Percentiles rank a stretch among this genome's conserved stretches.
These are phyloP conservation scores for Dynastes grantii DNA, from an alignment of 2,888 invertebrate genomes.

Conservation along the genomic window DNA sequence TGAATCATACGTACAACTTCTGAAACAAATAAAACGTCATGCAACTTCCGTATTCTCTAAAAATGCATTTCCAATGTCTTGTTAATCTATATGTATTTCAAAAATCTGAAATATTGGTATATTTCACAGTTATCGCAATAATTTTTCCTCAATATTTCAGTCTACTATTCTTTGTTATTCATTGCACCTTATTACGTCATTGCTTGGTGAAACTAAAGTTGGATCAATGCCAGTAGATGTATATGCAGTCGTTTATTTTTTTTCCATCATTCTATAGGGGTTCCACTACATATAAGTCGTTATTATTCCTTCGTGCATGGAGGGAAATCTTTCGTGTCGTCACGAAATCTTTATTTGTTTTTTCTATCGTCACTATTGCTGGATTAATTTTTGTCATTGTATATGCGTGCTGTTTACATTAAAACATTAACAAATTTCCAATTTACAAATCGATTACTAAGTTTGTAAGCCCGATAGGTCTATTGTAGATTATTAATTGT, in stretches of 20 bases:
- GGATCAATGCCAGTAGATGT: slow-evolving; percentile 7
- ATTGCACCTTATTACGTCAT: background rate
- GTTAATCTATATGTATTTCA: no score
- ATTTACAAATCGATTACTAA: no score
- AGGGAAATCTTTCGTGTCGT: slow-evolving; percentile 24
- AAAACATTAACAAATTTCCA: no score
- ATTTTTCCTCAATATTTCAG: background rate
- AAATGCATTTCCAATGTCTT: no score
- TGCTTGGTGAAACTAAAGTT: slow-evolving; percentile 3
- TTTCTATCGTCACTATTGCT: no score
- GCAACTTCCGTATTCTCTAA: no score
- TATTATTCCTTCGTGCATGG: slow-evolving; percentile 17
- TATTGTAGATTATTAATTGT: slow-evolving; percentile 1
- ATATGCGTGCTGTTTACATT: no score
- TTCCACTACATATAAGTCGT: slow-evolving; percentile 7
- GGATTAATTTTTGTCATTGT: no score
- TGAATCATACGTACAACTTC: no score
- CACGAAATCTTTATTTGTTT: slow-evolving; percentile 8
- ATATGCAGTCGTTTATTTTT: no score
- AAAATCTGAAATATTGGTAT: background rate
- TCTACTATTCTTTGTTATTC: background rate
- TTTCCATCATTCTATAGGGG: slow-evolving; percentile 12
- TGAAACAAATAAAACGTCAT: no score
- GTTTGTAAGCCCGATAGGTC: no score
- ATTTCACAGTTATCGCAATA: background rate